Base-by-base conservation (phyloP, 2,113 vertebrate genomes). In the Anseranas semipalmata region DNA sequence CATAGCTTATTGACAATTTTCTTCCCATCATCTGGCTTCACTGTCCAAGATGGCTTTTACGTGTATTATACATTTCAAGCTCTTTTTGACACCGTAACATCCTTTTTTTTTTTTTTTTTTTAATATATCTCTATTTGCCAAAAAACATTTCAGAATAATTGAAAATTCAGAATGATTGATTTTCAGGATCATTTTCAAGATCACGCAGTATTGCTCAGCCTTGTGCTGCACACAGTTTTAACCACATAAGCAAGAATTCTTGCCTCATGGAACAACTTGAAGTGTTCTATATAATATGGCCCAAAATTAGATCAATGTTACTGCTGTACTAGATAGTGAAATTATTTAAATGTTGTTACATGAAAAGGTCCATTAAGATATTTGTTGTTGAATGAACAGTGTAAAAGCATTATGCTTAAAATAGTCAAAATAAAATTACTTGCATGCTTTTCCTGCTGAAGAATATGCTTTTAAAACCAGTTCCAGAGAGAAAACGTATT, bases 121-220 rank as follows among this genome's bases (percentile, higher is more conserved):
- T 25, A 37, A 33, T 27, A 18, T 63, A 17, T 28, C 14, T 33
- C 60, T 46, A 25, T 43, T 18, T 91, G 50, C 58, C 53, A 76
- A 85, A 83, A 90, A 20, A 3, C 21, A 59, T 91, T 70, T 41
- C 17, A 53, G n/a, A 17, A 6, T 13, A 77, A 94, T 27, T 86
- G 37, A 92, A 86, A 90, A 79, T 71, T 77, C 43, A 52, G 30
- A 76, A 33, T 53, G 52, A 55, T 19, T 2, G 5, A 35, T 88
- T 86, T 93, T 92, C 79, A 86, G 85, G 58, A 83, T 67, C 3
- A 74, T 62, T 90, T 86, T 60, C 82, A 75, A 48, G 79, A 88
- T 81, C 75, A 65, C 0, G 0, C 55, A 84, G 59, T 41, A 16
- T 50, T 10, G 5, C 15, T 90, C 63, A 83, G 41, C 59, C 71